These are phyloP conservation scores for Patella ulyssiponensis DNA, from an alignment of 2,888 invertebrate genomes.

Conservation along the genomic window DNA sequence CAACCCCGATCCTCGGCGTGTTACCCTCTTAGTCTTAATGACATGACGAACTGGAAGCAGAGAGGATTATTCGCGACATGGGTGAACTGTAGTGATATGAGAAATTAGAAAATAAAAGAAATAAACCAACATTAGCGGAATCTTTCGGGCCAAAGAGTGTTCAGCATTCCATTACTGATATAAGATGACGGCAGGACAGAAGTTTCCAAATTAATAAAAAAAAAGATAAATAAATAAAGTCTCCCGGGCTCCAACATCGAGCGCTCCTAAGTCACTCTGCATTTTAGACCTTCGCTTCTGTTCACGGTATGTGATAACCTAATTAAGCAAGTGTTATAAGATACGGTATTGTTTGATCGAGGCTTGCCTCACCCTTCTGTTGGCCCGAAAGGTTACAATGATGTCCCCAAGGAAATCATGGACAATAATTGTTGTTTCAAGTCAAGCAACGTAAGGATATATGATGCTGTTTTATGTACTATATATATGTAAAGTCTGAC, in stretches of 20 bases:
- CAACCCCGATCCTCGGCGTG: too few species aligned
- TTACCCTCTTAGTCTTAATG: constrained; percentile 21
- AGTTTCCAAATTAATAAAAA: constrained; percentile 13
- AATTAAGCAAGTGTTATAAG: constrained; percentile 28
- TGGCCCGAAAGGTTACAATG: constrained; percentile 48
- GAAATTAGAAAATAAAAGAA: constrained; percentile 15
- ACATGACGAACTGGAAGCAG: constrained; percentile 14
- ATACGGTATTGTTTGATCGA: constrained; percentile 8
- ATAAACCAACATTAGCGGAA: constrained; percentile 35
- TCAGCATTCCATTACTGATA: constrained; percentile 59
- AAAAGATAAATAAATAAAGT: constrained; percentile 16
- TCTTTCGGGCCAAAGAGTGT: constrained; percentile 65
- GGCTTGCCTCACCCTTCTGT: constrained; percentile 38
- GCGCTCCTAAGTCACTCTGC: constrained; percentile 13
- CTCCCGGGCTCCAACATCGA: constrained; percentile 34
- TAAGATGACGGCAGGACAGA: constrained; percentile 25
- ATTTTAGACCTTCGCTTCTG: constrained; percentile 28
- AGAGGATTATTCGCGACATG: constrained; percentile 20
- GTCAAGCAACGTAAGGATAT: background rate
- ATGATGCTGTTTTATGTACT: background rate
- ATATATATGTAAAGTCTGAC: constrained; percentile 9
- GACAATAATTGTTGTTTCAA: background rate
- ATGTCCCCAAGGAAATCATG: background rate
- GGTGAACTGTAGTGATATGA: constrained; percentile 22
- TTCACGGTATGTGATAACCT: constrained; percentile 32